Evolutionary conservation across 1,140 invertebrate genomes (phyloP).

Genomic region (Pomacea maculata): DNA sequence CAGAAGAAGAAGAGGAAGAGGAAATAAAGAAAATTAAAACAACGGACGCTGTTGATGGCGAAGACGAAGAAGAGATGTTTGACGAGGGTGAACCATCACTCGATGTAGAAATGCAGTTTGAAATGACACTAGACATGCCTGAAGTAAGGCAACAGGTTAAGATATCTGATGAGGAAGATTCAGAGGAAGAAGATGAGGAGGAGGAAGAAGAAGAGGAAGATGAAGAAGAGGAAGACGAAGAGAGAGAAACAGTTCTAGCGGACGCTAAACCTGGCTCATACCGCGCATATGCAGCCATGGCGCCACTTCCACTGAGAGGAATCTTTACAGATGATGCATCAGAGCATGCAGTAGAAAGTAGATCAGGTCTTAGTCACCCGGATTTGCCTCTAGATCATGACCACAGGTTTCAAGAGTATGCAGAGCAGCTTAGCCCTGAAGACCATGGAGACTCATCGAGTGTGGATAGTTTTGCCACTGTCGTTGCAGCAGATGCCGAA

Average conservation of each 20-base stretch:
- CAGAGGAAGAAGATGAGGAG: conserved; percentile 15
- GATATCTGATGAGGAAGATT: conserved; percentile 16
- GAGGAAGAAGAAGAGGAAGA: conserved; percentile 12
- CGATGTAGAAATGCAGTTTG: conserved; percentile 23
- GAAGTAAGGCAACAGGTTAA: conserved; percentile 26
- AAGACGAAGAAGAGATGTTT: conserved; percentile 21
- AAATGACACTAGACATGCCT: conserved; percentile 14
- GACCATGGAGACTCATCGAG: conserved; percentile 76
- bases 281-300: conserved; percentile 18
- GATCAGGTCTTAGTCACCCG: conserved; percentile 18
- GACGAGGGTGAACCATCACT: not conserved
- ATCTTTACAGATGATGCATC: conserved; percentile 11
- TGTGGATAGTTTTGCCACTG: conserved; percentile 83
- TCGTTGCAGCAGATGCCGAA: conserved; percentile 68
- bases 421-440: conserved; percentile 41
- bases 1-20: conserved; percentile 42
- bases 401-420: conserved; percentile 17
- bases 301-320: conserved; percentile 6
- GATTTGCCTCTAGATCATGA: conserved; percentile 21
- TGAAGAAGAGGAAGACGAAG: not conserved
- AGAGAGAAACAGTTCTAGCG: conserved; percentile 24
- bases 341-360: conserved; percentile 12
- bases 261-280: conserved; percentile 29
- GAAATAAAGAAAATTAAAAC: conserved; percentile 23
- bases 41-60: conserved; percentile 22